Evolutionary conservation across 2,113 vertebrate species (phyloP), one percentile per base, ranked within the genome.

Genomic region (Himantopus leucocephalus): DNA sequence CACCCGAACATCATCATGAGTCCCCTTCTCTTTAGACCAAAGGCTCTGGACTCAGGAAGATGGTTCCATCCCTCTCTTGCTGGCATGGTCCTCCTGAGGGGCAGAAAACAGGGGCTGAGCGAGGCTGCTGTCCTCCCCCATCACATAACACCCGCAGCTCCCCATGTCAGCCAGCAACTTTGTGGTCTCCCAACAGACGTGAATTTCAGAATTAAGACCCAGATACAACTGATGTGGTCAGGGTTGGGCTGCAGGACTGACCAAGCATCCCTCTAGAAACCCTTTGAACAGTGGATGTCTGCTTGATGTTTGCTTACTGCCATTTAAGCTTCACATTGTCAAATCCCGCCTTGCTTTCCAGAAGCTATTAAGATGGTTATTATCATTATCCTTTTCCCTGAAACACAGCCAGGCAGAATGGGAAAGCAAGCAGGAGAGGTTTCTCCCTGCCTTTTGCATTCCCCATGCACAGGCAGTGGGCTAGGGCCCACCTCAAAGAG

Each of bases 341-440:
- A 91, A 92, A 96, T 91, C 72, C 66, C 3, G 43, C 60, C 59
- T 95, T 78, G 41, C 88, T 94, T 97, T 96, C 90, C 96, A 96
- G 91, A 97, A 96, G 85, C 93, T 86, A 60, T 94, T 90, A 91
- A 95, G 74, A 83, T 70, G 37, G 80, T 88, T 96, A 88, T 94
- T 91, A 79, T 67, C 88, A 80, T 73, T 70, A 52, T 85, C 53
- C 58, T 85, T 12, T 82, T 96, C 62, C 89, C 83, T 94, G 91
- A 97, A 95, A 84, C 68, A 71, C 55, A 60, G 91, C 77, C 96
- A 97, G 41, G 43, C 39, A 84, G 88, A 78, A 72, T 71, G 76
- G 71, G 59, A 93, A 93, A 95, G 75, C 87, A 89, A 72, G 82
- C 34, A 55, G 88, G 60, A 78, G 71, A 85, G 70, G 27, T 58